Evolutionary conservation across 2,888 invertebrate genomes (phyloP).

Genomic region (Apamea anceps): DNA sequence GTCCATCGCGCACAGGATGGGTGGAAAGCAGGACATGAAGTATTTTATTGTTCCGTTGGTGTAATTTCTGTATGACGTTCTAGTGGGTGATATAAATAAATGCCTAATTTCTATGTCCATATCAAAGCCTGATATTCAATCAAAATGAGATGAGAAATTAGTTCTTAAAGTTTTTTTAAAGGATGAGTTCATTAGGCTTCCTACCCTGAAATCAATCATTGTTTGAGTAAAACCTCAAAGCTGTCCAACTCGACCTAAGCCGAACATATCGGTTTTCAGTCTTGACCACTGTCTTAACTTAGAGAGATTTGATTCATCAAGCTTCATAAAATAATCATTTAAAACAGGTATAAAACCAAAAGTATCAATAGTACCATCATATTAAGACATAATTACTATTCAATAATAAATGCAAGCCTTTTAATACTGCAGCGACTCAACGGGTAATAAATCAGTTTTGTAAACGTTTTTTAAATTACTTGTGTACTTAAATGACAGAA

Average conservation of each 20-base stretch:
- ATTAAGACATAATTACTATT: slow-evolving; percentile 42
- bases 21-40: background rate
- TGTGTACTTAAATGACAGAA: slow-evolving; percentile 59
- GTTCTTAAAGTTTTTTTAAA: background rate
- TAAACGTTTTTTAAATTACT: slow-evolving; percentile 63
- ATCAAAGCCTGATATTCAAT: background rate
- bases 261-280: background rate
- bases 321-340: background rate
- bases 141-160: background rate
- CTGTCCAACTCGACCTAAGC: background rate
- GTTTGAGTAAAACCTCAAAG: background rate
- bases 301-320: background rate
- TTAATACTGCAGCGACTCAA: slow-evolving; percentile 21
- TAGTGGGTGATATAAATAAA: background rate
- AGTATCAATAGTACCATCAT: slow-evolving; percentile 18
- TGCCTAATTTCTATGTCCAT: background rate
- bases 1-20: background rate
- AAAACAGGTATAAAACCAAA: slow-evolving; percentile 9
- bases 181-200: no score
- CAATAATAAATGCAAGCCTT: slow-evolving; percentile 40
- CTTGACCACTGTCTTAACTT: background rate
- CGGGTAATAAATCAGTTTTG: slow-evolving; percentile 55
- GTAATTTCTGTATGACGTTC: background rate
- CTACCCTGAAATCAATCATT: background rate
- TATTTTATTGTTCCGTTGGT: background rate